phyloP scores from a whole-genome alignment of 2,888 invertebrate species.

The Bellardia pandia region DNA sequence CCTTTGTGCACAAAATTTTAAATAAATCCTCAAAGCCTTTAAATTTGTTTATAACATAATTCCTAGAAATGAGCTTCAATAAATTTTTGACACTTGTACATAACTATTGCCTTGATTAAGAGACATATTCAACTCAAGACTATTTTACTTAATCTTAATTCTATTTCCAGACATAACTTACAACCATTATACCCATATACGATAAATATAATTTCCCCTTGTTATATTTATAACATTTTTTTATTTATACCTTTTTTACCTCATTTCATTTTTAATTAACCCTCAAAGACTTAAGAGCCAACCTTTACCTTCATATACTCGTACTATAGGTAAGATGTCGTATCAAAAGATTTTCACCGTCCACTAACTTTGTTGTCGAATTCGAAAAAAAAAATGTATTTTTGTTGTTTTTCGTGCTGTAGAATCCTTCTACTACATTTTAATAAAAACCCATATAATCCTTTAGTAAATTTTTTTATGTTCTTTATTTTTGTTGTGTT shows the following conservation, averaged over 20 bases:
- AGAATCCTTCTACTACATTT: slow-evolving; percentile 47
- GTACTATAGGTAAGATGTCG: neutral
- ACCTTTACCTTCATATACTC: neutral
- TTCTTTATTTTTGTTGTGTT: slow-evolving; percentile 15
- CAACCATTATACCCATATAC: neutral
- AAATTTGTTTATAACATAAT: neutral
- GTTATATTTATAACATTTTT: slow-evolving; percentile 11
- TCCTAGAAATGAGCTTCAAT: neutral
- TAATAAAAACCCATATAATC: slow-evolving; percentile 57
- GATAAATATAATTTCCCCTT: neutral
- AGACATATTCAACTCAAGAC: neutral
- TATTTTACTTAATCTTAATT: slow-evolving; percentile 11
- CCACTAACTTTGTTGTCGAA: neutral
- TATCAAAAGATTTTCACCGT: slow-evolving; percentile 4
- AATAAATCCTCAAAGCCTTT: too few species aligned
- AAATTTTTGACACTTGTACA: neutral
- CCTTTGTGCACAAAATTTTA: too few species aligned
- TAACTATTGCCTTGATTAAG: neutral
- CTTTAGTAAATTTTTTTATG: slow-evolving; percentile 23
- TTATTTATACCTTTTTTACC: slow-evolving; percentile 13
- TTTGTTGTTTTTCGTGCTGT: neutral
- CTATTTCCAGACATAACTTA: slow-evolving; percentile 31
- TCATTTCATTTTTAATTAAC: slow-evolving; percentile 45
- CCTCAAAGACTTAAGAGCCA: slow-evolving; percentile 1
- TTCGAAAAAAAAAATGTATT: neutral